Conservation (phyloP, 2,797 vertebrate species). For the Phoxinus dragarum region DNA sequence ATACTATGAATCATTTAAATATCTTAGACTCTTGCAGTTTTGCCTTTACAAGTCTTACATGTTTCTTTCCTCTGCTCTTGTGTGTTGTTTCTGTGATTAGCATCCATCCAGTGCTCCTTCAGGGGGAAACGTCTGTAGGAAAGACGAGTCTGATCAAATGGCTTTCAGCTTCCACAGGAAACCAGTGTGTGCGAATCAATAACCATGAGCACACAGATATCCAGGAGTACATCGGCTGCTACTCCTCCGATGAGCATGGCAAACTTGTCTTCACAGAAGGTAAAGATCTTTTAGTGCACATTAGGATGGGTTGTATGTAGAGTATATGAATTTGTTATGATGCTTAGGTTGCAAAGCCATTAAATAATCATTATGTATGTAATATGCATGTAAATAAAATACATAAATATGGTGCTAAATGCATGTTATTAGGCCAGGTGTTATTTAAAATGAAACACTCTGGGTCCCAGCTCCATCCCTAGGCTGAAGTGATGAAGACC, state of each 20-base stretch:
- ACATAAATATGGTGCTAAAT: neutral
- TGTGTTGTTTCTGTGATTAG: constrained; percentile 69
- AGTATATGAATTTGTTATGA: neutral
- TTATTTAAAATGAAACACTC: neutral
- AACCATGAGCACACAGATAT: constrained; percentile 99
- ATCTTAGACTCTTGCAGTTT: neutral
- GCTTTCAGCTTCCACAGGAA: constrained; percentile 91
- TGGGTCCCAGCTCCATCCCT: neutral
- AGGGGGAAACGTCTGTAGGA: constrained; percentile 96
- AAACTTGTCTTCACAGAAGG: constrained; percentile 95
- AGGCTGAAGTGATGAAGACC: neutral
- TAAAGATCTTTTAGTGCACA: constrained; percentile 61
- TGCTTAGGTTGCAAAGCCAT: neutral
- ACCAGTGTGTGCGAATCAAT: constrained; percentile 96
- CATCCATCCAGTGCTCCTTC: constrained; percentile 92
- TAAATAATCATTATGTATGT: neutral
- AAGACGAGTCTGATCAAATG: constrained; percentile 96
- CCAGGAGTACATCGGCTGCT: constrained; percentile 98
- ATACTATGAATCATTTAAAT: neutral
- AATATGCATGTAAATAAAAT: neutral
- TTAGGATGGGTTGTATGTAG: neutral
- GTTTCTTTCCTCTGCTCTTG: neutral
- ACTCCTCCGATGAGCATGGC: constrained; percentile 87
- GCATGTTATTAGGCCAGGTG: neutral
- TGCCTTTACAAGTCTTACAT: neutral